Base-by-base conservation (phyloP, 2,113 vertebrate species). In the Silurus glanis region DNA sequence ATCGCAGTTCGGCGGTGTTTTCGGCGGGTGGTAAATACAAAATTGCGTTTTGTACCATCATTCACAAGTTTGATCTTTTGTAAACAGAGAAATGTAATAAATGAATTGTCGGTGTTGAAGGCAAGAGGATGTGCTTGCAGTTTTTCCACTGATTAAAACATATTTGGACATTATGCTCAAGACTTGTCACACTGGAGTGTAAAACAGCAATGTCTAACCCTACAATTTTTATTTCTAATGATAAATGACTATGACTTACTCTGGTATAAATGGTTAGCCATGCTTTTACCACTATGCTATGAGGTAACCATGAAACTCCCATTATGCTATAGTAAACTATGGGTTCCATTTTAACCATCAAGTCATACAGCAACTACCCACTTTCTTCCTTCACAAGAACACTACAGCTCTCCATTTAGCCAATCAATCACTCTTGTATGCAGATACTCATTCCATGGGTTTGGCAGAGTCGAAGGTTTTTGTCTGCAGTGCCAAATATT, bases 11-110 rank as follows among this genome's bases (percentile, higher is more conserved):
- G 72, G 84, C 85, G 67, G 86, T 91, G 90, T 92, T 87, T 37
- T 37, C n/a, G 37, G 49, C 86, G 85, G 78, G 88, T 91, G 91
- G 93, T 93, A 92, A 93, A 94, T 47, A 79, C 84, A 89, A 87
- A 87, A 91, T 91, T 67, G 64, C 92, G 93, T 91, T 91, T 88
- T 90, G 85, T 89, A 89, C 87, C 86, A 87, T 89, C 86, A 67
- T 90, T 89, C 83, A 87, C 84, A 49, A 82, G 83, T 72, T 72
- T 88, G 87, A 67, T 71, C 81, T 89, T 90, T 91, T 90, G 86
- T 90, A 82, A 85, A 87, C 80, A 80, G 89, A 83, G 88, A 86
- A 83, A 82, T 80, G 84, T 85, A 89, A 89, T 88, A 90, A 91
- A 90, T 59, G 58, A 87, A 74, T 89, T 86, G 87, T 88, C 87